A percentile compares a stretch with the other conserved stretches of the same genome.
Conservation (phyloP, 2,113 vertebrate genomes). For the Tautogolabrus adspersus region DNA sequence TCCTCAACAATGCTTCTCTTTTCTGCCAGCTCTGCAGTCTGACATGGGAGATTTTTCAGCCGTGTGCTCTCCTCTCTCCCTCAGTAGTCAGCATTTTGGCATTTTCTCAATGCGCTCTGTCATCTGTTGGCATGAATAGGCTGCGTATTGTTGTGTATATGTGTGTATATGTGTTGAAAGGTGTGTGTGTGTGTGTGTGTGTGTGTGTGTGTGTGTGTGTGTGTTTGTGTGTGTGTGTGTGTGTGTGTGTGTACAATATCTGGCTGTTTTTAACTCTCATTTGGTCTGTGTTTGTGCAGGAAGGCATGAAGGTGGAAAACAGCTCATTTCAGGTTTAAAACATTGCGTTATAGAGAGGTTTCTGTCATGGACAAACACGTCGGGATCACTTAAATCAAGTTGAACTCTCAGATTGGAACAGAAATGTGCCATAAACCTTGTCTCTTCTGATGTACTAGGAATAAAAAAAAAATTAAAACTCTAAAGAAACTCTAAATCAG, state of each 20-base stretch:
- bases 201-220: constrained; percentile 52
- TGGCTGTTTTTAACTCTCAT: constrained; percentile 32
- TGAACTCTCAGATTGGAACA: no score
- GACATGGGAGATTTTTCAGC: constrained; percentile 78
- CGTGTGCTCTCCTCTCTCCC: constrained; percentile 59
- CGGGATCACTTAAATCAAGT: background rate
- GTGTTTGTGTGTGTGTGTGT: constrained; percentile 9
- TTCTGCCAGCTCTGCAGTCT: constrained; percentile 79
- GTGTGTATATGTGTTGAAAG: constrained; percentile 2
- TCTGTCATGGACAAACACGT: constrained; percentile 20
- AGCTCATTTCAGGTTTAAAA: constrained; percentile 42
- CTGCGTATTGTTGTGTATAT: constrained; percentile 58
- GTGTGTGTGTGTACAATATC: constrained; percentile 17
- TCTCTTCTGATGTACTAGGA: no score
- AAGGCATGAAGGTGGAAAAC: constrained; percentile 53
- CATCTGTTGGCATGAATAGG: constrained; percentile 76
- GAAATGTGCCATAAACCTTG: no score
- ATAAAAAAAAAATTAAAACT: no score
- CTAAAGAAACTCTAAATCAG: no score
- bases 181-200: constrained; percentile 12
- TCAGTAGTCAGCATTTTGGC: constrained; percentile 80
- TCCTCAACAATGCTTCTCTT: constrained; percentile 71
- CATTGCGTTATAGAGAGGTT: constrained; percentile 17
- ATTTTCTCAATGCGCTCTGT: constrained; percentile 77
- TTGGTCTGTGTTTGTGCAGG: constrained; percentile 58